These are phyloP conservation scores for Bradypodion pumilum DNA, from an alignment of 2,797 vertebrate genomes.

Conservation along the genomic window DNA sequence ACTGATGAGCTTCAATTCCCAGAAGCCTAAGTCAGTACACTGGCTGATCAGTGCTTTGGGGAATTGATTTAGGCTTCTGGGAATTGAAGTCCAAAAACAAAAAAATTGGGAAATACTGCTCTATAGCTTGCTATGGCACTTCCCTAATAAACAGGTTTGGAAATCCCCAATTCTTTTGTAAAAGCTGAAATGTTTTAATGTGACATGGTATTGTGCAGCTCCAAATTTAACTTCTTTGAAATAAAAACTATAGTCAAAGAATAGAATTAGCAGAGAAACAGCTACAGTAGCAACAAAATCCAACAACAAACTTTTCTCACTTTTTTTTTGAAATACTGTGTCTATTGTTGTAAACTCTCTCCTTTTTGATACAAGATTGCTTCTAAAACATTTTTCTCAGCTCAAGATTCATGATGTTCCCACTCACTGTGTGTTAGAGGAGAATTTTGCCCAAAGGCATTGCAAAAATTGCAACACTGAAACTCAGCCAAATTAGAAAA, in stretches of 20 bases:
- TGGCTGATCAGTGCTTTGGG: no score
- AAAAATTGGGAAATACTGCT: no score
- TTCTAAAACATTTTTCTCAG: not conserved
- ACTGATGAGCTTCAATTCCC: no score
- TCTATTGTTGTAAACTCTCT: not conserved
- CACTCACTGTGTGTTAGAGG: not conserved
- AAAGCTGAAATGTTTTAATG: not conserved
- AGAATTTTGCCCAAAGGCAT: conserved; percentile 14
- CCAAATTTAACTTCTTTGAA: not conserved
- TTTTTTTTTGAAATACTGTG: no score
- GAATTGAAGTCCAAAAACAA: no score
- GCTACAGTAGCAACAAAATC: not conserved
- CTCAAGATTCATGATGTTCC: not conserved
- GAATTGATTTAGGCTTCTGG: no score
- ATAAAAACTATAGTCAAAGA: not conserved
- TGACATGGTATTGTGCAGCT: not conserved
- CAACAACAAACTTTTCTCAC: no score
- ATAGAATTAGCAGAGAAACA: not conserved
- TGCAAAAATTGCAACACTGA: not conserved
- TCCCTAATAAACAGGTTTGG: not conserved
- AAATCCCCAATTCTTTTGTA: not conserved
- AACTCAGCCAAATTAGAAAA: not conserved
- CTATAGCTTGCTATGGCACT: not conserved
- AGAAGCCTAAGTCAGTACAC: no score
- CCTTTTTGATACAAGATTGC: not conserved